These are phyloP conservation scores for Ctenochaetus hawaiiensis DNA, from an alignment of 2,797 vertebrate genomes.

Conservation along the genomic window DNA sequence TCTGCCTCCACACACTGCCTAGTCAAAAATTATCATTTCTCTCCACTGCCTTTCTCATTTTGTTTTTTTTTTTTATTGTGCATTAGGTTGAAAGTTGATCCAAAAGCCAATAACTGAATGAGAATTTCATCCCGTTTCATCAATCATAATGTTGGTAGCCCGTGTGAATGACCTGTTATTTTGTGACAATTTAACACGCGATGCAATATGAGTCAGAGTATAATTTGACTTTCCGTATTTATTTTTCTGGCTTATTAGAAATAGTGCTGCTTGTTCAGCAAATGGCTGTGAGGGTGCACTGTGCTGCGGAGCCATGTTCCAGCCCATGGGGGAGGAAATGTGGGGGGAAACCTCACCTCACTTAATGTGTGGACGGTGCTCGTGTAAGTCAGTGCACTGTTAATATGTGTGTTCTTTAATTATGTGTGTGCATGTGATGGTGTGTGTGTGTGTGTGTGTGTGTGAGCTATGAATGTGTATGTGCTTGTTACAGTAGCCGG, in stretches of 20 bases:
- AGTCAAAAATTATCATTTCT: constrained; percentile 36
- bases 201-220: constrained; percentile 61
- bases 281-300: constrained; percentile 61
- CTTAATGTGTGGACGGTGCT: constrained; percentile 31
- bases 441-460: constrained; percentile 46
- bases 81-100: constrained; percentile 35
- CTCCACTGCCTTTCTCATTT: constrained; percentile 26
- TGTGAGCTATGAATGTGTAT: constrained; percentile 24
- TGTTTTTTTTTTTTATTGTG: constrained; percentile 28
- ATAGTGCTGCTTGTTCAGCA: constrained; percentile 65
- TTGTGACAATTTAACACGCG: constrained; percentile 60
- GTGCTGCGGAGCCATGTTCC: constrained; percentile 58
- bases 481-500: constrained; percentile 68
- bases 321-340: constrained; percentile 50
- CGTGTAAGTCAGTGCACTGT: constrained; percentile 32
- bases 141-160: constrained; percentile 38
- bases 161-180: constrained; percentile 53
- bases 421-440: constrained; percentile 33
- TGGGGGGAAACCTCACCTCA: constrained; percentile 46
- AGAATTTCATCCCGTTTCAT: constrained; percentile 47
- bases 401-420: constrained; percentile 48
- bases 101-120: neutral
- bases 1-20: constrained; percentile 27
- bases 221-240: constrained; percentile 79
- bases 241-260: constrained; percentile 79